Evolutionary conservation across 2,797 vertebrate genomes (phyloP).

Genomic region (Parauchenoglanis punctatus): DNA sequence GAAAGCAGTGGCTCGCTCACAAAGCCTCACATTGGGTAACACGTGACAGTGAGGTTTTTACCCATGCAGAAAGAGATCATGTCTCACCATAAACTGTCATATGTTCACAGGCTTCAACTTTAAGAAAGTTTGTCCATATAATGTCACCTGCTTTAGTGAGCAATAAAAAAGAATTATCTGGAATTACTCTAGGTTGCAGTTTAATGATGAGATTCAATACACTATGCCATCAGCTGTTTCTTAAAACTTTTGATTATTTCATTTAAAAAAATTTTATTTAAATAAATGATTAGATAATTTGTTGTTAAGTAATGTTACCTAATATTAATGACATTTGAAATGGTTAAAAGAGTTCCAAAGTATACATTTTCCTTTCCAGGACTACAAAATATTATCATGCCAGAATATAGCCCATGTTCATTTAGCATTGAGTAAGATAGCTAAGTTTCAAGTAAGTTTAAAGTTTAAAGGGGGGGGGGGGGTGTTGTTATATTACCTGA

Average conservation of each 20-base stretch:
- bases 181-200: neutral
- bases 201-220: neutral
- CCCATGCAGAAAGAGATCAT: conserved; percentile 40
- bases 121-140: conserved; percentile 46
- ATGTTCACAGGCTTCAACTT: neutral
- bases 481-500: neutral
- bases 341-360: neutral
- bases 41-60: conserved; percentile 17
- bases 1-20: conserved; percentile 39
- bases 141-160: conserved; percentile 41
- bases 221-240: neutral
- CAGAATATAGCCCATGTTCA: neutral
- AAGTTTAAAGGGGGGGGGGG: neutral
- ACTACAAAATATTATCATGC: neutral
- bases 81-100: conserved; percentile 40
- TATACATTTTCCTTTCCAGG: neutral
- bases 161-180: conserved; percentile 31
- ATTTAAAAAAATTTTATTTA: neutral
- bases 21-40: conserved; percentile 50
- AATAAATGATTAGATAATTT: neutral
- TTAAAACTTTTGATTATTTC: neutral
- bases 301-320: neutral
- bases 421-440: conserved; percentile 1
- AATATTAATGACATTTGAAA: neutral
- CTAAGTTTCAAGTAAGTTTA: conserved; percentile 7